Percentiles rank a stretch among this genome's conserved stretches.
phyloP scores from a whole-genome alignment of 2,888 invertebrate species.

The Drosophila meridionalis region DNA sequence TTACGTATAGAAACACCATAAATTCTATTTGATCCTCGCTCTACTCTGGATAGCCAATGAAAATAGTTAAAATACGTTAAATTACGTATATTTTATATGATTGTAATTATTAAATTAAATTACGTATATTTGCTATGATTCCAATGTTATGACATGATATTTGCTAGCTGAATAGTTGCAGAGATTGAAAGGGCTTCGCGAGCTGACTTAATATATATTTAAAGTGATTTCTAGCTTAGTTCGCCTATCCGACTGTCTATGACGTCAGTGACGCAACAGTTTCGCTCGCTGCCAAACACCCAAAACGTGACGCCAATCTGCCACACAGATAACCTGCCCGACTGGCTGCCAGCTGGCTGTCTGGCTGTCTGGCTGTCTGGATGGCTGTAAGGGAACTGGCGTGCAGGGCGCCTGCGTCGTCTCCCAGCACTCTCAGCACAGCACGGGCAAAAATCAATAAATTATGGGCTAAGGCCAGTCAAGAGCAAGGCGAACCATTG shows the following conservation, averaged over 20 bases:
- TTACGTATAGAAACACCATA: too few species aligned
- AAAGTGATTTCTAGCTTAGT: not conserved
- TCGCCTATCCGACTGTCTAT: slow-evolving; percentile 1
- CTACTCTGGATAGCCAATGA: too few species aligned
- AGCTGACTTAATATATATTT: not conserved
- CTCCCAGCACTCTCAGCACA: slow-evolving; percentile 25
- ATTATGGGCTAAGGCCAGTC: slow-evolving; percentile 79
- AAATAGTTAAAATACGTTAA: too few species aligned
- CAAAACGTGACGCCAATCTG: slow-evolving; percentile 54
- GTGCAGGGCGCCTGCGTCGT: slow-evolving; percentile 74
- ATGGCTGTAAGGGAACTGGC: not conserved
- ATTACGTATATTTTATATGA: too few species aligned
- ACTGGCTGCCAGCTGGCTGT: slow-evolving; percentile 5
- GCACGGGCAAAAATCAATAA: slow-evolving; percentile 74
- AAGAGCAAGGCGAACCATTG: slow-evolving; percentile 80
- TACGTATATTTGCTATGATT: too few species aligned
- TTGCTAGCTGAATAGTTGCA: too few species aligned
- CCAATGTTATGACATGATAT: too few species aligned
- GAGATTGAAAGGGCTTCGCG: too few species aligned
- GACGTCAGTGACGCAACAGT: slow-evolving; percentile 61
- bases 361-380: slow-evolving; percentile 7
- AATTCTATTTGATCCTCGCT: too few species aligned
- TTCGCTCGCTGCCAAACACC: slow-evolving; percentile 18
- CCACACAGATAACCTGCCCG: slow-evolving; percentile 42
- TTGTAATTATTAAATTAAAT: too few species aligned